Evolutionary conservation across 2,888 invertebrate genomes (phyloP).

Genomic region (Limnephilus marmoratus): DNA sequence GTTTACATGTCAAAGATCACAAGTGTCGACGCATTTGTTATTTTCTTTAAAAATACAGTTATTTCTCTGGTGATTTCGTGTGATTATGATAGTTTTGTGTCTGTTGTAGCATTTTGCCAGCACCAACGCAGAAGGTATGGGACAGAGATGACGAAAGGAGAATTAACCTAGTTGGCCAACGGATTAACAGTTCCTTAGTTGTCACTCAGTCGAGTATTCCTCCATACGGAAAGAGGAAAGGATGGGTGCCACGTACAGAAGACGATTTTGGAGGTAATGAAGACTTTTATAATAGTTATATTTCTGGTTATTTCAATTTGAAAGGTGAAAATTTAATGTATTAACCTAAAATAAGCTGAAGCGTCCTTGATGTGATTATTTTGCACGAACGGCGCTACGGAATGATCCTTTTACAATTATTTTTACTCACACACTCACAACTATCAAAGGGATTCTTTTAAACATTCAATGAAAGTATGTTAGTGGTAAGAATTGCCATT

Average conservation of each 20-base stretch:
- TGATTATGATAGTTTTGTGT: constrained; percentile 1
- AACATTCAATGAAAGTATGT: too few relatives aligned
- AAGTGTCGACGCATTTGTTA: background rate
- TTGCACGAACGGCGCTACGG: background rate
- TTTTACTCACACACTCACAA: too few relatives aligned
- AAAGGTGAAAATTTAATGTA: background rate
- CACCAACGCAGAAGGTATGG: constrained; percentile 91
- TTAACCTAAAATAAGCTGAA: background rate
- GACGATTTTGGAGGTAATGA: constrained; percentile 81
- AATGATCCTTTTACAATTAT: background rate
- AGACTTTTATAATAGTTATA: background rate
- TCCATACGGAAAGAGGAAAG: constrained; percentile 95
- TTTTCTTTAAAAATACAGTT: constrained; percentile 5
- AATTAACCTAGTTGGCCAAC: constrained; percentile 75
- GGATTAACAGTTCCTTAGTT: constrained; percentile 81
- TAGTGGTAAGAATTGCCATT: too few relatives aligned
- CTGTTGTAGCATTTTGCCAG: constrained; percentile 86
- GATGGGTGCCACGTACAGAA: constrained; percentile 92
- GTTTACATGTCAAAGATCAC: background rate
- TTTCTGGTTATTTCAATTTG: background rate
- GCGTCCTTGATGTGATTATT: background rate
- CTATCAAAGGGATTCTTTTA: too few relatives aligned
- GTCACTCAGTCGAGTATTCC: constrained; percentile 90
- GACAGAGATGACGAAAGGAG: constrained; percentile 91
- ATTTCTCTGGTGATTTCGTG: background rate